Conservation (phyloP, 1,140 invertebrate species). For the Drosophila insularis region DNA sequence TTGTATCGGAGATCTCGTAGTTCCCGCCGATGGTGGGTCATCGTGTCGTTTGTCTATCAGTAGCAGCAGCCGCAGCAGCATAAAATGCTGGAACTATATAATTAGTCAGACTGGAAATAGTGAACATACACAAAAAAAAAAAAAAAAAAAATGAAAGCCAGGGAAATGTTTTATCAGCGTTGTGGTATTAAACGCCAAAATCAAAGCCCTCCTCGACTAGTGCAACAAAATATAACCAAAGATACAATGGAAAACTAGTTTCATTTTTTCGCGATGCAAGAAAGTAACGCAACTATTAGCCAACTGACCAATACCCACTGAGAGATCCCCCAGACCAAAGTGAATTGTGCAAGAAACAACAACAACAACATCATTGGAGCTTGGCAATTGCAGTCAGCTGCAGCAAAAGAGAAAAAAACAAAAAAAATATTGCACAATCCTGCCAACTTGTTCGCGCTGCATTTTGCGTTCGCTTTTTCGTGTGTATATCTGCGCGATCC, state of each 20-base stretch:
- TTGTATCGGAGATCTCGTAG: slow-evolving; percentile 12
- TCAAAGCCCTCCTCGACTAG: slow-evolving; percentile 21
- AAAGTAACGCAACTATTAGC: slow-evolving; percentile 69
- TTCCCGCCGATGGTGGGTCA: too few relatives aligned
- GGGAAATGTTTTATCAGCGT: slow-evolving; percentile 70
- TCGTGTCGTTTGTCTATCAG: slow-evolving; percentile 1
- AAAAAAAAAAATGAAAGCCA: slow-evolving; percentile 64
- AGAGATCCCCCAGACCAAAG: slow-evolving; percentile 28
- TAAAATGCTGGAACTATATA: slow-evolving; percentile 35
- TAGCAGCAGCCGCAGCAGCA: slow-evolving; percentile 5
- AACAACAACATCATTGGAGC: slow-evolving; percentile 18
- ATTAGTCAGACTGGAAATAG: slow-evolving; percentile 19
- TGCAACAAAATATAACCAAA: slow-evolving; percentile 34
- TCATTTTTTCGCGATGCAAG: slow-evolving; percentile 41
- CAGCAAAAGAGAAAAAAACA: slow-evolving; percentile 33
- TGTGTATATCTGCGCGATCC: slow-evolving; percentile 15
- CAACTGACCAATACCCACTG: slow-evolving; percentile 65
- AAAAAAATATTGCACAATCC: slow-evolving; percentile 67
- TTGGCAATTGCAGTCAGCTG: slow-evolving; percentile 63
- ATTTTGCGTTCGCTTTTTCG: slow-evolving; percentile 5
- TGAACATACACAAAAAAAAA: not conserved
- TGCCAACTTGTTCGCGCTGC: slow-evolving; percentile 64
- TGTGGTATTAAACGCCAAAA: slow-evolving; percentile 39
- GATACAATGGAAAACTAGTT: slow-evolving; percentile 36
- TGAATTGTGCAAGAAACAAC: slow-evolving; percentile 65